phyloP scores from a whole-genome alignment of 2,113 vertebrate genomes.

The Rhea pennata region DNA sequence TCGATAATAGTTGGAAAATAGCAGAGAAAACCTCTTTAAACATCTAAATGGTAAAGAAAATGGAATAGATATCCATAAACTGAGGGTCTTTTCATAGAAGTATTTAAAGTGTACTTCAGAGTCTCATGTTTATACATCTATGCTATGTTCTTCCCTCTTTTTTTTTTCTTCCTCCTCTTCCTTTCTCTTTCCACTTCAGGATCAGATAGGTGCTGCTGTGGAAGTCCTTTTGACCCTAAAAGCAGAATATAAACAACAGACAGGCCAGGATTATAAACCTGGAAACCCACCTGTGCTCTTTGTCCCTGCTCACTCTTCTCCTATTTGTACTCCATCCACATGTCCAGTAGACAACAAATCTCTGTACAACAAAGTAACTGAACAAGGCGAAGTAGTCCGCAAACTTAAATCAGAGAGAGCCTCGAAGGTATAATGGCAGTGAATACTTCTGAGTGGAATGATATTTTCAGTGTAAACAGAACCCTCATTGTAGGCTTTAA shows the following conservation, averaged over 20 bases:
- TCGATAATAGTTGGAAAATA: neutral
- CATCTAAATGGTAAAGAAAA: neutral
- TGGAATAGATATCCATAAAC: neutral
- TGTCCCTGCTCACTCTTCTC: slow-evolving; percentile 17
- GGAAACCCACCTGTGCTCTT: slow-evolving; percentile 62
- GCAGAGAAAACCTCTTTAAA: neutral
- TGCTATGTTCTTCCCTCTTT: slow-evolving; percentile 19
- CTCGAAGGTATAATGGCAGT: slow-evolving; percentile 75
- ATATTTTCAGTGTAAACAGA: neutral
- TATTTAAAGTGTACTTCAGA: neutral
- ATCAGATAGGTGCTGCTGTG: slow-evolving; percentile 82
- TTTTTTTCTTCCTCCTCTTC: neutral
- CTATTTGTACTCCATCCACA: neutral
- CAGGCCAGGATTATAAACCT: slow-evolving; percentile 87
- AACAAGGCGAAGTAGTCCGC: slow-evolving; percentile 82
- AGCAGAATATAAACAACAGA: slow-evolving; percentile 84
- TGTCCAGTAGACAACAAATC: slow-evolving; percentile 24
- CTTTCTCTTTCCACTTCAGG: slow-evolving; percentile 64
- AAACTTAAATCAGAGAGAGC: slow-evolving; percentile 80
- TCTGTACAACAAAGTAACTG: slow-evolving; percentile 43
- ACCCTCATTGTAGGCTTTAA: neutral
- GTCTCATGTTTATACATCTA: neutral
- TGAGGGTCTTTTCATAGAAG: neutral
- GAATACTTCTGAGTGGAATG: neutral
- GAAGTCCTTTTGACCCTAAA: slow-evolving; percentile 85